phyloP scores from a whole-genome alignment of 37 sponge, comb jelly and placozoan species.

The Aphrocallistes beatrix region DNA sequence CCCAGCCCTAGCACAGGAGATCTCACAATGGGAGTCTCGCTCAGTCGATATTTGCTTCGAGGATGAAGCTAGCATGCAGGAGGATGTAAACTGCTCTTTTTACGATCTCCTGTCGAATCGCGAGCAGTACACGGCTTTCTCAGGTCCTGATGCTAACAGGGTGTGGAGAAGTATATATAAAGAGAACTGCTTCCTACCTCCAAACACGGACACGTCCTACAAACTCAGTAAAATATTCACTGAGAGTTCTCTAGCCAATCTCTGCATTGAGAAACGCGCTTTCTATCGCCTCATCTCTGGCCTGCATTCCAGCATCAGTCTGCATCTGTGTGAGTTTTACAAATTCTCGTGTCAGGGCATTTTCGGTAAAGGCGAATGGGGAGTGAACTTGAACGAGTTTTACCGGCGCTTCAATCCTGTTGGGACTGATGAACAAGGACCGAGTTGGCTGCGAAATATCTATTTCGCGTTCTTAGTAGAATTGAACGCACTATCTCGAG shows the following conservation, averaged over 20 bases:
- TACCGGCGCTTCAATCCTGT: conserved; percentile 61
- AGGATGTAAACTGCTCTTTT: not conserved
- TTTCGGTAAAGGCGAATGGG: conserved; percentile 36
- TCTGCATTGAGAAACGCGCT: conserved; percentile 93
- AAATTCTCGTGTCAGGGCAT: not conserved
- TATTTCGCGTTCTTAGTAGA: conserved; percentile 87
- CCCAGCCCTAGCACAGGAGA: not conserved
- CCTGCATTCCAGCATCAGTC: conserved; percentile 87
- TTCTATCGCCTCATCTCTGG: conserved; percentile 89
- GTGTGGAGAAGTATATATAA: conserved; percentile 88
- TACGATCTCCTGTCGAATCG: conserved; percentile 72
- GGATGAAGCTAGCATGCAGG: not conserved
- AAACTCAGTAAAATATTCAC: conserved; percentile 22
- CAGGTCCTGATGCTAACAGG: conserved; percentile 58
- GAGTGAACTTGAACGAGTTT: conserved; percentile 83
- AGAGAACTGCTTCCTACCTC: conserved; percentile 82
- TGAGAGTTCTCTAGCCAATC: conserved; percentile 22
- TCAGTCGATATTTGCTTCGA: not conserved
- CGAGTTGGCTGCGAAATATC: conserved; percentile 85
- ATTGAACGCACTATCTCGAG: conserved; percentile 74
- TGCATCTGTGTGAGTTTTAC: conserved; percentile 77
- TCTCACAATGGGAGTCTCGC: not conserved
- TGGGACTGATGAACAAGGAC: conserved; percentile 82
- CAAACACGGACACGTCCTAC: conserved; percentile 10
- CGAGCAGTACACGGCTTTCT: conserved; percentile 88